Evolutionary conservation across 2,888 invertebrate species (phyloP).

Genomic region (Tuta absoluta): DNA sequence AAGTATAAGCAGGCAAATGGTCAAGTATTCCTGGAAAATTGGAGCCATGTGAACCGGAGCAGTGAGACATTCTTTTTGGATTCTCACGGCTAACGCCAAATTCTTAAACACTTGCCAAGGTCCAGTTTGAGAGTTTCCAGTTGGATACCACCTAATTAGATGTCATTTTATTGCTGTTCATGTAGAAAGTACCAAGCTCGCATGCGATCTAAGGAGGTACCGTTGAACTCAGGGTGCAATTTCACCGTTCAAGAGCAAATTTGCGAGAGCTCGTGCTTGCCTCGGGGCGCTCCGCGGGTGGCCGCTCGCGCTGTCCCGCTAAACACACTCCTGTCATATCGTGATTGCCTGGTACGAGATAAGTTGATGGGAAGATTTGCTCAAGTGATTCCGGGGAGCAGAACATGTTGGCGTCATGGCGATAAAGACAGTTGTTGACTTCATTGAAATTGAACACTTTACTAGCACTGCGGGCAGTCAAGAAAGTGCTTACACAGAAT

Average conservation of each 20-base stretch:
- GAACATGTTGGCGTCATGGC: slow-evolving; percentile 22
- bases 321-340: slow-evolving; percentile 57
- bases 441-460: slow-evolving; percentile 26
- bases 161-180: slow-evolving; percentile 9
- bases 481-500: slow-evolving; percentile 6
- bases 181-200: slow-evolving; percentile 44
- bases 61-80: slow-evolving; percentile 20
- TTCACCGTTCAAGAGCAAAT: slow-evolving; percentile 46
- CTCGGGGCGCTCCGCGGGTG: slow-evolving; percentile 67
- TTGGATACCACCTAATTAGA: not conserved
- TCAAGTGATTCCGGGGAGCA: slow-evolving; percentile 30
- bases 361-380: slow-evolving; percentile 32
- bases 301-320: slow-evolving; percentile 55
- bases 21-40: slow-evolving; percentile 24
- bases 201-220: slow-evolving; percentile 54
- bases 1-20: slow-evolving; percentile 26
- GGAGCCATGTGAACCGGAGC: slow-evolving; percentile 23
- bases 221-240: slow-evolving; percentile 46
- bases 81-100: slow-evolving; percentile 20
- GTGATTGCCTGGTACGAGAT: slow-evolving; percentile 52
- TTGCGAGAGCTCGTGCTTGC: slow-evolving; percentile 68
- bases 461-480: slow-evolving; percentile 2
- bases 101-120: not conserved
- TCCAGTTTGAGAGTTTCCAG: not conserved
- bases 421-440: slow-evolving; percentile 28